A percentile compares a stretch with the other conserved stretches of the same genome.
phyloP scores from a whole-genome alignment of 2,113 vertebrate genomes.

The Todiramphus chloris region DNA sequence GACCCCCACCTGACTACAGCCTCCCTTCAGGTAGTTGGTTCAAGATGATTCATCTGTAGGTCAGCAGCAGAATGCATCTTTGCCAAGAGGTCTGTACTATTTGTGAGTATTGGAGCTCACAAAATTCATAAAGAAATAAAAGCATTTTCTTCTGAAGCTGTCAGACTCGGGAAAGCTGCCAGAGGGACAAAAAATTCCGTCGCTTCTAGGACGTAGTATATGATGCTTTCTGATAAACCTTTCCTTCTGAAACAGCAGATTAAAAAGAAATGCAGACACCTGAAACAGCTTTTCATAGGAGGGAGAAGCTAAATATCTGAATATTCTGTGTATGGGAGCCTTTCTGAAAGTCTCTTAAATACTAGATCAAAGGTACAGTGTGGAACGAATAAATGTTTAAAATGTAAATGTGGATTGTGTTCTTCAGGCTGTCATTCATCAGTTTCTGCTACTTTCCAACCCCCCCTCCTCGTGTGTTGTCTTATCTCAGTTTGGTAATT shows the following conservation, averaged over 20 bases:
- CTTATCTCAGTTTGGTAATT: background rate
- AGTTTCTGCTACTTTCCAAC: background rate
- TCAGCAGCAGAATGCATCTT: background rate
- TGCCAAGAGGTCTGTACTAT: background rate
- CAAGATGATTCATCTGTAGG: background rate
- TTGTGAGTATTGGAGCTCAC: background rate
- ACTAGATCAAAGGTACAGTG: background rate
- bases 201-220: background rate
- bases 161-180: background rate
- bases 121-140: background rate
- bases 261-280: background rate
- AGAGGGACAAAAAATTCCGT: background rate
- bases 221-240: background rate
- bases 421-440: background rate
- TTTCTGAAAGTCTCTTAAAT: background rate
- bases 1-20: no score
- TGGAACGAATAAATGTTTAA: background rate
- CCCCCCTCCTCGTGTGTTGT: rapidly evolving
- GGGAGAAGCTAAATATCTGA: background rate
- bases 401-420: background rate
- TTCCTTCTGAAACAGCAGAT: background rate
- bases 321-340: background rate
- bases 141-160: background rate
- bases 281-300: background rate
- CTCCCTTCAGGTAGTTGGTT: no score